Percentiles rank a stretch among this genome's conserved stretches.
These are phyloP conservation scores for Emesis furor DNA, from an alignment of 2,888 invertebrate genomes.

Conservation along the genomic window DNA sequence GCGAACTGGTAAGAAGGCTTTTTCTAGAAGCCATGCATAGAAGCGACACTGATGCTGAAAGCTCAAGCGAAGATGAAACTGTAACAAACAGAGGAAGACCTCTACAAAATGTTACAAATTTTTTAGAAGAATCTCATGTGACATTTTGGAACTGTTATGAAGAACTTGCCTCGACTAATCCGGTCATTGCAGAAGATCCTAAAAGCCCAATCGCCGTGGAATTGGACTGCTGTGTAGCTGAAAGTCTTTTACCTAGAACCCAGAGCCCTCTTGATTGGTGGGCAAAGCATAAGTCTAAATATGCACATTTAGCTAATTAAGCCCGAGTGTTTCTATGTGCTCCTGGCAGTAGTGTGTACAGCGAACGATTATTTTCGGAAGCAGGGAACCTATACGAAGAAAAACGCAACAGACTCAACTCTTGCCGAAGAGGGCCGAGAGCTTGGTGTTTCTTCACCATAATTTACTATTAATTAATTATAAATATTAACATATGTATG, in stretches of 20 bases:
- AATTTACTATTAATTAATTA: slow-evolving; percentile 30
- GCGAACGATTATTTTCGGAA: slow-evolving; percentile 33
- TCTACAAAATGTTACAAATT: too few species aligned
- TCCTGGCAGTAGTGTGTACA: slow-evolving; percentile 37
- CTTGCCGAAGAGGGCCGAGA: slow-evolving; percentile 31
- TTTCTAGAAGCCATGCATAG: too few species aligned
- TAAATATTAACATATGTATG: background rate
- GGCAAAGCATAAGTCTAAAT: too few species aligned
- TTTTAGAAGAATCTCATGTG: too few species aligned
- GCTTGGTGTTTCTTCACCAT: slow-evolving; percentile 34
- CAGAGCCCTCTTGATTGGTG: background rate
- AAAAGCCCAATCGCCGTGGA: too few species aligned
- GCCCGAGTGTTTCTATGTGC: slow-evolving; percentile 19
- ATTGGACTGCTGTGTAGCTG: too few species aligned
- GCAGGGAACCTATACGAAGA: slow-evolving; percentile 39
- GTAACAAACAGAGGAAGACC: slow-evolving; percentile 1
- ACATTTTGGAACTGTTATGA: too few species aligned
- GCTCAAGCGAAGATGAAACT: background rate
- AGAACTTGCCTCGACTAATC: too few species aligned
- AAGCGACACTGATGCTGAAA: slow-evolving; percentile 2
- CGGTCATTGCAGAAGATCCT: too few species aligned
- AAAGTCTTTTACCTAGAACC: background rate
- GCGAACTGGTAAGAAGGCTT: slow-evolving; percentile 7
- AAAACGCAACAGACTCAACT: slow-evolving; percentile 34
- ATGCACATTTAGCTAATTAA: too few species aligned